phyloP scores from a whole-genome alignment of 2,888 invertebrate species.

The Hirudinaria manillensis region DNA sequence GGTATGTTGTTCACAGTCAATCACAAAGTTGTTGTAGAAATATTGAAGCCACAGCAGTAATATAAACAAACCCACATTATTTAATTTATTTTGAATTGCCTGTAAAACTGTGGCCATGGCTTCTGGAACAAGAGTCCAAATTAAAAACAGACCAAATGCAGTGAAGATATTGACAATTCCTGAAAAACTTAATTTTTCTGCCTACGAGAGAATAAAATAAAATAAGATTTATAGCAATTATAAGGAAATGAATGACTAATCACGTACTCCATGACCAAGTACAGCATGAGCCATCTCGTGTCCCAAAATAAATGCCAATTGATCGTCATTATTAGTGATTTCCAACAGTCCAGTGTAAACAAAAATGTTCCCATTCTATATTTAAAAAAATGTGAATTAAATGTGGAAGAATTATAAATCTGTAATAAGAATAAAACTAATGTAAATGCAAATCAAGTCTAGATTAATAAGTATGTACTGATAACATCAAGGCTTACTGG shows the following conservation, averaged over 20 bases:
- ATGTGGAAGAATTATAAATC: neutral
- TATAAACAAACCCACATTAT: no score
- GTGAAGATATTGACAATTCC: conserved; percentile 4
- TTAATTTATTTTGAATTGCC: no score
- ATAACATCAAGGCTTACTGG: conserved; percentile 53
- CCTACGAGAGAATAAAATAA: neutral
- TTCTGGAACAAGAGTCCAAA: neutral
- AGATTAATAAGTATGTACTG: no score
- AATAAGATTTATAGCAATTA: no score
- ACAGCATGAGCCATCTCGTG: conserved; percentile 64
- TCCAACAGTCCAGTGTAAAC: conserved; percentile 59
- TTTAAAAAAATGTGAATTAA: conserved; percentile 29
- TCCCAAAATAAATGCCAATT: conserved; percentile 59
- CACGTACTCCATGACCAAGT: conserved; percentile 58
- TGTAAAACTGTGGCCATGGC: neutral
- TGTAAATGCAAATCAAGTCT: neutral
- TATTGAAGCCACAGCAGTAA: no score
- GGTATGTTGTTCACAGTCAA: no score
- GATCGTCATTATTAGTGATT: conserved; percentile 56
- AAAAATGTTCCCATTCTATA: conserved; percentile 61
- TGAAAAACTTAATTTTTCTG: neutral
- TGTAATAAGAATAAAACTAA: neutral
- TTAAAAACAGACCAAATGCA: neutral
- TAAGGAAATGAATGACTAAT: neutral
- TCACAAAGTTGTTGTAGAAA: no score